These are phyloP conservation scores for Solea solea DNA, from an alignment of 2,113 vertebrate species.

Conservation along the genomic window DNA sequence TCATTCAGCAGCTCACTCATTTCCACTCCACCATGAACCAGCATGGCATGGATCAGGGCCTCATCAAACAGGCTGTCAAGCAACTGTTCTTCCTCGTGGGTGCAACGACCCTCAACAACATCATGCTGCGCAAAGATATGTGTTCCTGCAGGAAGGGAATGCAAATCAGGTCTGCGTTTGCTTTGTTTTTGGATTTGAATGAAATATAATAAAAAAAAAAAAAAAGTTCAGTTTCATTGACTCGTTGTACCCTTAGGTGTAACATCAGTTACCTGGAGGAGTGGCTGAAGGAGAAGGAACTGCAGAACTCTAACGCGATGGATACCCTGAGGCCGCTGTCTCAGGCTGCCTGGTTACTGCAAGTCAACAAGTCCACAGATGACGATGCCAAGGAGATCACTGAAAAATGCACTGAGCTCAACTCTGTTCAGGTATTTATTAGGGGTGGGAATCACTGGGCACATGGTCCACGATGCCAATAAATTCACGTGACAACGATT, in stretches of 20 bases:
- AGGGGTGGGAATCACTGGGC: too few relatives aligned
- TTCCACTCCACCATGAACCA: slow-evolving; percentile 92
- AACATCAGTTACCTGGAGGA: slow-evolving; percentile 98
- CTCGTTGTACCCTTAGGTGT: slow-evolving; percentile 80
- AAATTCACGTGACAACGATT: too few relatives aligned
- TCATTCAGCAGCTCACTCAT: slow-evolving; percentile 90
- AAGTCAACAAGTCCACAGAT: slow-evolving; percentile 95
- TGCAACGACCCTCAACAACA: slow-evolving; percentile 89
- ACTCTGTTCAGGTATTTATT: slow-evolving; percentile 88
- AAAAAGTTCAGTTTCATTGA: background rate
- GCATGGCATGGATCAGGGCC: slow-evolving; percentile 89
- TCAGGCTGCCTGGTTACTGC: slow-evolving; percentile 95
- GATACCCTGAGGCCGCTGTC: slow-evolving; percentile 91
- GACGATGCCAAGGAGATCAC: slow-evolving; percentile 91
- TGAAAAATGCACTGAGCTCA: slow-evolving; percentile 88
- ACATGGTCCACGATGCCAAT: too few relatives aligned
- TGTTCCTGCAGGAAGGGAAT: slow-evolving; percentile 98
- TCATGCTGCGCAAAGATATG: slow-evolving; percentile 98
- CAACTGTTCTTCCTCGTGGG: slow-evolving; percentile 93
- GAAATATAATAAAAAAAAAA: background rate
- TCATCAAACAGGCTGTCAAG: slow-evolving; percentile 87
- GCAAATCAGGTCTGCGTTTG: slow-evolving; percentile 91
- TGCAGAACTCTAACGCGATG: slow-evolving; percentile 86
- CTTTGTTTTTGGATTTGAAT: background rate
- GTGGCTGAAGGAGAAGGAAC: slow-evolving; percentile 95